phyloP scores from a whole-genome alignment of 2,888 invertebrate genomes.

The Apodemia zela region DNA sequence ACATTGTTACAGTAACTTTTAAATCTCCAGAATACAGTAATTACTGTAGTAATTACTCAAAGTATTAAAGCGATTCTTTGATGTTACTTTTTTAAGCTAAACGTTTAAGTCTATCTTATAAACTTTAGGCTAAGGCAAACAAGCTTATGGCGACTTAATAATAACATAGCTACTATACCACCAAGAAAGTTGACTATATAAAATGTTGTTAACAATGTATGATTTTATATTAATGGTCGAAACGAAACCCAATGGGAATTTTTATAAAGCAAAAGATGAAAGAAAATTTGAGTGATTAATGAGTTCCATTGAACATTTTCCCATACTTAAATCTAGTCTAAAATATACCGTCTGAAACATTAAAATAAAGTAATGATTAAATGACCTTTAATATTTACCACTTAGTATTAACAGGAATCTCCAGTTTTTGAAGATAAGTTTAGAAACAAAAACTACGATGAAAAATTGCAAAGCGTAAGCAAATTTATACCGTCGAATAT shows the following conservation, averaged over 20 bases:
- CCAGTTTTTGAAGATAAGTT: conserved; percentile 6
- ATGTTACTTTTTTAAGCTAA: too few relatives aligned
- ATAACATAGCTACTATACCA: not conserved
- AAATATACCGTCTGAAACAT: not conserved
- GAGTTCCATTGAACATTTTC: not conserved
- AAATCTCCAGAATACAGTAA: too few relatives aligned
- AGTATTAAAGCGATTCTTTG: too few relatives aligned
- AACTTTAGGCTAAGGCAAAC: not conserved
- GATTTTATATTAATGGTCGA: not conserved
- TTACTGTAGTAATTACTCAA: too few relatives aligned
- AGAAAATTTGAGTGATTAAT: not conserved
- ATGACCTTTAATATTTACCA: not conserved
- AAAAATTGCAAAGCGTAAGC: conserved; percentile 10
- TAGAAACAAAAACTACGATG: not conserved
- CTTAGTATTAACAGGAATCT: conserved; percentile 3
- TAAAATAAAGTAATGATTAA: not conserved
- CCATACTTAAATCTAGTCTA: not conserved
- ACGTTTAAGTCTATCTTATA: too few relatives aligned
- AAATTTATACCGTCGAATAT: not conserved
- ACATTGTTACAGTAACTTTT: too few relatives aligned
- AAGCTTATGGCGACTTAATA: not conserved
- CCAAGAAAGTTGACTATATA: not conserved
- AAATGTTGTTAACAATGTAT: not conserved
- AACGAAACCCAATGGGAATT: not conserved
- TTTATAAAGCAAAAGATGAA: not conserved